Evolutionary conservation across 1,140 invertebrate species (phyloP), one percentile per base, ranked within the genome.

Genomic region (Drosophila setifemur): DNA sequence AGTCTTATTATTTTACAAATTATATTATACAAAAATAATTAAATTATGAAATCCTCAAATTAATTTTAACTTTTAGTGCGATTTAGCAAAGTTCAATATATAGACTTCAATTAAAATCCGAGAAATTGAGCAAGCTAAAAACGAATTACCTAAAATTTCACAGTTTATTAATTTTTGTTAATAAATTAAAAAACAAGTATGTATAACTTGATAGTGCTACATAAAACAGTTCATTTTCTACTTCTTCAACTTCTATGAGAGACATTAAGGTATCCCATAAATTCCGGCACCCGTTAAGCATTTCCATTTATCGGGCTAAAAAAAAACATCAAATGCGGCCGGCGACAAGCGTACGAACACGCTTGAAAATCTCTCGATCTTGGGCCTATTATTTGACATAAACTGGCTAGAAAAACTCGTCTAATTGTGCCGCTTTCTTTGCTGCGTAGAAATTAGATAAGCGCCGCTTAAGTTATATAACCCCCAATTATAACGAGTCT

Each of bases 401-500:
- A 63, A 64, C 58, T 64, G 61, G 43, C 57, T 64, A 48, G 44
- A 55, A 50, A 64, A 72, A 72, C 58, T 82, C 50, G 77, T 83
- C 78, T 79, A 79, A 83, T 85, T 83, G 73, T 69, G 58, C 39
- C 78, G 74, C 78, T 83, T 83, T 83, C 78, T 83, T 83, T 70
- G 78, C 73, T 61, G 47, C 54, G 48, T 12, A 39, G 50, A 49
- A 83, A 85, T 83, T 83, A 83, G 79, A 83, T 83, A 83, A 83
- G 77, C 66, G 70, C 21, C 47, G 48, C 25, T 58, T 23, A 31
- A 61, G 66, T 83, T 85, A 83, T 67, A 86, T 86, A 85, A 83
- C 77, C 74, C 69, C 74, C 83, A 83, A 85, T 85, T 85, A 85
- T 86, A 85, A 85, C 70, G 48, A 61, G 74, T 76, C 73, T 81